A percentile compares a stretch with the other conserved stretches of the same genome.
These are phyloP conservation scores for Aleiodes leptofemur DNA, from an alignment of 2,888 invertebrate species.

Conservation along the genomic window DNA sequence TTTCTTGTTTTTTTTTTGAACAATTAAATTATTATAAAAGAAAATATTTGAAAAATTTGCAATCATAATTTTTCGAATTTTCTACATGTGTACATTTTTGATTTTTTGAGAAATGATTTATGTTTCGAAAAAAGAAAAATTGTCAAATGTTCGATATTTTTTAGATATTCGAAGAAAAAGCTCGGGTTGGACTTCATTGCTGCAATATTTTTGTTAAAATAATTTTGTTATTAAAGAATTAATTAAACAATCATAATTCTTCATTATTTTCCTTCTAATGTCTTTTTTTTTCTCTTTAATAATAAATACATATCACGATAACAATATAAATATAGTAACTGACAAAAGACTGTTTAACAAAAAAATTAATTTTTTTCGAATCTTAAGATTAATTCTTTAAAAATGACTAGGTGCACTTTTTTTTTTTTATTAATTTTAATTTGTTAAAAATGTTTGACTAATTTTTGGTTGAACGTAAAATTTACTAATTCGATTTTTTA, in stretches of 20 bases:
- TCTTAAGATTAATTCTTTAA: neutral
- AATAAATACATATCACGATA: slow-evolving; percentile 32
- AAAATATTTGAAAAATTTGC: no score
- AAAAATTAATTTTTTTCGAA: neutral
- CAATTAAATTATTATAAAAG: no score
- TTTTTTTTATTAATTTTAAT: neutral
- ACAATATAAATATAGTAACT: slow-evolving; percentile 34
- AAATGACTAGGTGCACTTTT: slow-evolving; percentile 25
- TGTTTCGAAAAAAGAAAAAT: no score
- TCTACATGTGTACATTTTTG: no score
- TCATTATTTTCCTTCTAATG: neutral
- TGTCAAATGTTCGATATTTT: no score
- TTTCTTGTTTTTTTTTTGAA: no score
- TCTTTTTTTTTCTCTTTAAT: slow-evolving; percentile 20
- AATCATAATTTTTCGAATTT: no score
- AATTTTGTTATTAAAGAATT: no score
- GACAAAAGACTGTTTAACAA: slow-evolving; percentile 18
- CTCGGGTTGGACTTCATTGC: no score
- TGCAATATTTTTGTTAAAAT: no score
- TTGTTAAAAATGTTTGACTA: neutral
- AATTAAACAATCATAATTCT: neutral
- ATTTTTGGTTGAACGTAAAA: neutral
- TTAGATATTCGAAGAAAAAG: no score
- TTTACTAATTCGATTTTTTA: neutral
- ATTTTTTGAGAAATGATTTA: no score